These are phyloP conservation scores for Euzophera pinguis DNA, from an alignment of 2,888 invertebrate species.

Conservation along the genomic window DNA sequence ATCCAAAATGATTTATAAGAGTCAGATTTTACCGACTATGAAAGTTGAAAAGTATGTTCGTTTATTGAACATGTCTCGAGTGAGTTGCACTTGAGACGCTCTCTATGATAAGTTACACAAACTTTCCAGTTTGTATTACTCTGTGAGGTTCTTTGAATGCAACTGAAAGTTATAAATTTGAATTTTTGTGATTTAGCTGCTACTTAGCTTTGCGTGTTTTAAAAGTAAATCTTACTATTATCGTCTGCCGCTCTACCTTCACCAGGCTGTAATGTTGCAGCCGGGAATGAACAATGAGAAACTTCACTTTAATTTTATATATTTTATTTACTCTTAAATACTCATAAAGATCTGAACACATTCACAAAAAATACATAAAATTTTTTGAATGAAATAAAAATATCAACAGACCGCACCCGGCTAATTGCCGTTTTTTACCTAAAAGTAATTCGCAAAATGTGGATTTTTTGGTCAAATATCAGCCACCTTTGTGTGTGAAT, in stretches of 20 bases:
- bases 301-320: too few species aligned
- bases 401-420: too few species aligned
- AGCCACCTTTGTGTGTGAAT: conserved; percentile 44
- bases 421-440: conserved; percentile 43
- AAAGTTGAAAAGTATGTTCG: background rate
- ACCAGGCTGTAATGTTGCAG: too few species aligned
- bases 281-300: too few species aligned
- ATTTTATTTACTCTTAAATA: too few species aligned
- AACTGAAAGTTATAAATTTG: background rate
- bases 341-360: too few species aligned
- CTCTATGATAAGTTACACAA: background rate
- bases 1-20: background rate
- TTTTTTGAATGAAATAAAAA: too few species aligned
- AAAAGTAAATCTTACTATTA: too few species aligned
- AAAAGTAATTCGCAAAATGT: conserved; percentile 40
- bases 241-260: too few species aligned
- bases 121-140: background rate
- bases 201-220: too few species aligned
- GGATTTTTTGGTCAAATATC: conserved; percentile 38
- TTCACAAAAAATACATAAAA: too few species aligned
- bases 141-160: background rate
- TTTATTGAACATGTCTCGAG: background rate
- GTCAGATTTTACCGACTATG: background rate
- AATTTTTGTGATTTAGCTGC: too few species aligned
- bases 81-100: background rate